Evolutionary conservation across 1,140 invertebrate genomes (phyloP).

Genomic region (Tetramorium parvispinum): DNA sequence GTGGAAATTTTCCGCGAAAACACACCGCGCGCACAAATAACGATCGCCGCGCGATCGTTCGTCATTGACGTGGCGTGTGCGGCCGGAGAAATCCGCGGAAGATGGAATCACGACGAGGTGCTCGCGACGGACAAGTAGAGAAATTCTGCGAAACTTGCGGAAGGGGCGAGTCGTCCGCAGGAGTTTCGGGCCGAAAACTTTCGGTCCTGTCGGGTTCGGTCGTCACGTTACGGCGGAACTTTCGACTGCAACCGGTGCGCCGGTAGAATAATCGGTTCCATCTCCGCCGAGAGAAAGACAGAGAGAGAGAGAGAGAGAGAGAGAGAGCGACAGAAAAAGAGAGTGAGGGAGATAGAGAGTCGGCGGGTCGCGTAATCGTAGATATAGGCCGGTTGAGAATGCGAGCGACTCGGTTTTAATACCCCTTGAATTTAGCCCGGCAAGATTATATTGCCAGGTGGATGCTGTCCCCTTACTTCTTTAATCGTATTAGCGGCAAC

Average conservation of each 20-base stretch:
- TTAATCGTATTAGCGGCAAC: slow-evolving; percentile 36
- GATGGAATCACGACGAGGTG: slow-evolving; percentile 42
- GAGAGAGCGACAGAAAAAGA: neutral
- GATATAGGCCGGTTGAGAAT: slow-evolving; percentile 50
- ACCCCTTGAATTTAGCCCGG: neutral
- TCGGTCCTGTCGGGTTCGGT: slow-evolving; percentile 49
- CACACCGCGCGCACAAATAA: neutral
- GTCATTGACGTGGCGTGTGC: slow-evolving; percentile 1
- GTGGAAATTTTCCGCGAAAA: slow-evolving; percentile 24
- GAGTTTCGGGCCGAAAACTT: slow-evolving; percentile 65
- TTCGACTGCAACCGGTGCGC: slow-evolving; percentile 65
- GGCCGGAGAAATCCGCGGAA: slow-evolving; percentile 24
- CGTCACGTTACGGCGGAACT: slow-evolving; percentile 70
- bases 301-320: too few relatives aligned
- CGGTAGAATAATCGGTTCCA: slow-evolving; percentile 67
- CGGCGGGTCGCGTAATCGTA: slow-evolving; percentile 46
- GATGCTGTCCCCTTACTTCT: neutral
- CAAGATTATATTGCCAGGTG: neutral
- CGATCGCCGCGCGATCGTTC: slow-evolving; percentile 39
- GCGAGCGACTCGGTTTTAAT: slow-evolving; percentile 53
- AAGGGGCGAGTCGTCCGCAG: slow-evolving; percentile 41
- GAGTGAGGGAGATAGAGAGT: neutral
- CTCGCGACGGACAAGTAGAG: slow-evolving; percentile 13
- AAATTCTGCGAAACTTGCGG: slow-evolving; percentile 63
- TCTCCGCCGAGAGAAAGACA: neutral